These are phyloP conservation scores for Mercenaria mercenaria DNA, from an alignment of 1,140 invertebrate species.

Conservation along the genomic window DNA sequence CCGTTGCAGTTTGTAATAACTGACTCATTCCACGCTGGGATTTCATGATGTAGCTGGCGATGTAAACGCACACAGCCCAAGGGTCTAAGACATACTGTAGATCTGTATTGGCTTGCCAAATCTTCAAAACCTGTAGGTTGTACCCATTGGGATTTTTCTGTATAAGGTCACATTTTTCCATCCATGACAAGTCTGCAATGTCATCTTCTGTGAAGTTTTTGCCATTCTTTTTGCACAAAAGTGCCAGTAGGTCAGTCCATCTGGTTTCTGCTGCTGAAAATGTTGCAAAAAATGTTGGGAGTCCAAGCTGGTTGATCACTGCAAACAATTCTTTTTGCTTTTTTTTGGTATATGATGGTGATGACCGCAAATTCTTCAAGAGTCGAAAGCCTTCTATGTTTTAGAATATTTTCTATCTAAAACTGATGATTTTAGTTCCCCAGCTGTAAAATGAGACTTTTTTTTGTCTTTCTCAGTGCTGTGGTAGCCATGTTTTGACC, in stretches of 20 bases:
- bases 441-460: conserved; percentile 32
- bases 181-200: conserved; percentile 48
- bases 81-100: conserved; percentile 65
- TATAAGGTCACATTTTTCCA: conserved; percentile 67
- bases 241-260: conserved; percentile 67
- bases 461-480: conserved; percentile 58
- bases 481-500: conserved; percentile 47
- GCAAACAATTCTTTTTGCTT: conserved; percentile 72
- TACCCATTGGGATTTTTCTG: conserved; percentile 67
- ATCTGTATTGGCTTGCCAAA: conserved; percentile 70
- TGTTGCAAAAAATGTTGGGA: conserved; percentile 68
- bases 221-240: conserved; percentile 52
- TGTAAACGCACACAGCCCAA: conserved; percentile 67
- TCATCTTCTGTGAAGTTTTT: conserved; percentile 35
- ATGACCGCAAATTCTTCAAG: conserved; percentile 60
- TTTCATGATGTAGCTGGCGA: conserved; percentile 68
- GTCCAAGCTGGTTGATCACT: conserved; percentile 66
- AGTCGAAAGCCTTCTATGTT: conserved; percentile 69
- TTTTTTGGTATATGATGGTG: conserved; percentile 64
- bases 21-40: conserved; percentile 66
- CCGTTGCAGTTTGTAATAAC: conserved; percentile 21
- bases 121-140: conserved; percentile 49
- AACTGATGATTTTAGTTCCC: conserved; percentile 42
- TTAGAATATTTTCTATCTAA: conserved; percentile 43
- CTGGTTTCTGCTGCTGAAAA: conserved; percentile 73